phyloP scores from a whole-genome alignment of 2,888 invertebrate genomes.

The Tetragonisca angustula region DNA sequence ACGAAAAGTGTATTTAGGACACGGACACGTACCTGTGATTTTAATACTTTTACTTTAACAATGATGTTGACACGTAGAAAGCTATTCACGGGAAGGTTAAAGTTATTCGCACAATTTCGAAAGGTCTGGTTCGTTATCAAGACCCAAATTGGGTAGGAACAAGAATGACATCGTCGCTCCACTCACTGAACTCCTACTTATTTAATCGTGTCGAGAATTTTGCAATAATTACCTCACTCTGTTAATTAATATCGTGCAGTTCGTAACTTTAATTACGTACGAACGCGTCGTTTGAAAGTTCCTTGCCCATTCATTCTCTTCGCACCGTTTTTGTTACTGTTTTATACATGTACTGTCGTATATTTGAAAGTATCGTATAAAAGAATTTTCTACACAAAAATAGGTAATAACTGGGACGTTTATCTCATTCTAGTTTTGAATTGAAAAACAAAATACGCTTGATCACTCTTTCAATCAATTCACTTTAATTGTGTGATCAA shows the following conservation, averaged over 20 bases:
- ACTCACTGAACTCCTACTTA: neutral
- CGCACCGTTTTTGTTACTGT: too few species aligned
- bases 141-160: neutral
- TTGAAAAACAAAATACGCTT: too few species aligned
- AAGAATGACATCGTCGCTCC: neutral
- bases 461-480: too few species aligned
- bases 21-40: too few species aligned
- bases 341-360: neutral
- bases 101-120: neutral
- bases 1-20: neutral
- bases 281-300: neutral
- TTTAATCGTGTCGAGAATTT: conserved; percentile 10
- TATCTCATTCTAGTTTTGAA: too few species aligned
- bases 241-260: neutral
- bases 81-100: neutral
- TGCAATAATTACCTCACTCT: neutral
- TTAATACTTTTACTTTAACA: neutral
- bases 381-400: neutral
- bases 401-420: too few species aligned
- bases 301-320: neutral
- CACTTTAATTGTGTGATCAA: too few species aligned
- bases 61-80: neutral
- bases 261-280: conserved; percentile 1
- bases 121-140: neutral
- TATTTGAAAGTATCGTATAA: neutral